Evolutionary conservation across 1,140 invertebrate species (phyloP).

Genomic region (Triops cancriformis): DNA sequence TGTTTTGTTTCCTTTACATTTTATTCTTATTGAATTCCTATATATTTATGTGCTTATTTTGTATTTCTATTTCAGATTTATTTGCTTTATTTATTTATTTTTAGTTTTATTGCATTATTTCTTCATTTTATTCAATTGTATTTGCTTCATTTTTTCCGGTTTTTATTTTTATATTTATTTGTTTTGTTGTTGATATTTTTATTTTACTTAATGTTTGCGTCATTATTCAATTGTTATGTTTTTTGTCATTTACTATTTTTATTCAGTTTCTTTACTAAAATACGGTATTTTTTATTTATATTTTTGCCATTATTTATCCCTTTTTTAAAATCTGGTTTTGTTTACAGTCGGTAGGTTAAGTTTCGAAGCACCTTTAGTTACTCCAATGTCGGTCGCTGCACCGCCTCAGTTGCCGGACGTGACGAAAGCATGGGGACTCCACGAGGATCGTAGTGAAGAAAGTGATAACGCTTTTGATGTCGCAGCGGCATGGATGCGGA

Average conservation of each 20-base stretch:
- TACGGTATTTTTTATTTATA: not conserved
- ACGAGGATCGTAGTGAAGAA: not conserved
- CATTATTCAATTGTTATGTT: not conserved
- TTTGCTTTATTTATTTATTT: no score
- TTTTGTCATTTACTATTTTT: not conserved
- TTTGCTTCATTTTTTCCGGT: no score
- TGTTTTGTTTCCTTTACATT: no score
- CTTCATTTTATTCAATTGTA: no score
- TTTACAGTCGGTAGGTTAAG: not conserved
- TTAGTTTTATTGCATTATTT: no score
- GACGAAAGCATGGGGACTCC: not conserved
- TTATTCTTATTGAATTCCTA: no score
- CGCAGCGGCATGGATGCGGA: slow-evolving; percentile 38
- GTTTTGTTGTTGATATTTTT: no score
- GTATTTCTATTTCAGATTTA: no score
- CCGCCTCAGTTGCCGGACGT: not conserved
- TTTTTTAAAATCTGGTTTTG: not conserved
- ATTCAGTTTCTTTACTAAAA: not conserved
- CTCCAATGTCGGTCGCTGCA: not conserved
- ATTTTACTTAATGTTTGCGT: not conserved
- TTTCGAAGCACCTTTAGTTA: slow-evolving; percentile 4
- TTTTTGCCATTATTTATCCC: not conserved
- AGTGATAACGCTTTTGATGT: slow-evolving; percentile 39
- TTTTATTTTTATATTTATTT: no score
- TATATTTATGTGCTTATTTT: no score